Base-by-base conservation (phyloP, 1,140 invertebrate genomes). In the Papilio polytes region DNA sequence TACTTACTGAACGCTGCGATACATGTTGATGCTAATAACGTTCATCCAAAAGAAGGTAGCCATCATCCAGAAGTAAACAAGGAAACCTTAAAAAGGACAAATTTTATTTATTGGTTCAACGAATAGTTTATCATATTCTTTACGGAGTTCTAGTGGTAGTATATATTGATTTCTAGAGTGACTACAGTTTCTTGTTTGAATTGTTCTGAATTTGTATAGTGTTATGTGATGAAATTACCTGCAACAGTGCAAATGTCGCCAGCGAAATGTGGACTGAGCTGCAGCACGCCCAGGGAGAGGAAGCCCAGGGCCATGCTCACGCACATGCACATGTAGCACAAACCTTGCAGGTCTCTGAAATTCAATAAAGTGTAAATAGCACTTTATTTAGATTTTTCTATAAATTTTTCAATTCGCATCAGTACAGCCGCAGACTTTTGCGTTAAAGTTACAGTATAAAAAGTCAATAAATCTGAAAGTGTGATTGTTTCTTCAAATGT, bases 31-130 rank as follows among this genome's bases (percentile, higher is more conserved):
- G 7, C 96, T 95, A 6, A 97, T 96, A 0, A 97, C 92, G 82
- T 96, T 96, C 87, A 97, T 90, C 97, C 97, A 97, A 85, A 96
- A 97, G 86, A 97, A 97, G 7, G 96, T 95, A 3, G 96, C 94
- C 83, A 97, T 90, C 93, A 97, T 96, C 89, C 96, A 95, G 82
- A 96, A 96, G 84, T 97, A 97, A 0, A 96, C 91, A 4, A 96
- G 81, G 84, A 96, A 97, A 31, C 96, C 96, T 96, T 87, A 83
- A 94, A 89, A 66, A 81, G 41, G 81, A 70, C 78, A 72, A 22
- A 74, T 76, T 3, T n/a, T 48, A 44, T n/a, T 18, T 36, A 56
- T 56, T 48, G 46, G 18, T 8, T 56, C 18, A 56, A 48, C 46
- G n/a, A 53, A 53, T 53, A 18, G n/a, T 53, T 53, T 4, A n/a